phyloP scores from a whole-genome alignment of 2,888 invertebrate genomes.

The Capitulum mitella region DNA sequence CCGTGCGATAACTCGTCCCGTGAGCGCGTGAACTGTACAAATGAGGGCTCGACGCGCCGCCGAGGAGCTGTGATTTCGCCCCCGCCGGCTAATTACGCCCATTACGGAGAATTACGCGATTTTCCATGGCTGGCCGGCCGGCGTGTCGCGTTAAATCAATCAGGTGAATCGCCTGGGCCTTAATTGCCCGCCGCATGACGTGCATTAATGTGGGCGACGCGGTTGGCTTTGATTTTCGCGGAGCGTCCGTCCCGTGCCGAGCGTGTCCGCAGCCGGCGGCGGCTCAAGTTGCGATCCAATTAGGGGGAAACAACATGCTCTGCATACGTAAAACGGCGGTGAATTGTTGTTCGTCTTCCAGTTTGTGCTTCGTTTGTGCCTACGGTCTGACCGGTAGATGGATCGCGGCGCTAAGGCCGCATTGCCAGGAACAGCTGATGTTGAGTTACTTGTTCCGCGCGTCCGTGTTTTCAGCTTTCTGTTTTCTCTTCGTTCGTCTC shows the following conservation, averaged over 20 bases:
- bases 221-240: neutral
- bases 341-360: too few species aligned
- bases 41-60: neutral
- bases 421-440: too few species aligned
- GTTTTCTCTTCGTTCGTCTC: too few species aligned
- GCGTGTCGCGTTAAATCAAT: neutral
- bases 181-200: neutral
- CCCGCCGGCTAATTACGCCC: neutral
- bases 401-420: too few species aligned
- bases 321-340: too few species aligned
- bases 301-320: too few species aligned
- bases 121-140: neutral
- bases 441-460: too few species aligned
- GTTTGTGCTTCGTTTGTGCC: too few species aligned
- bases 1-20: neutral
- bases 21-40: neutral
- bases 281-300: too few species aligned
- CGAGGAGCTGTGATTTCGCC: neutral
- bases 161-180: neutral
- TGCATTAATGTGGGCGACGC: neutral
- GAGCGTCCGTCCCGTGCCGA: neutral
- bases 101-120: neutral
- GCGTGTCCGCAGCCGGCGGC: too few species aligned
- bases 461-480: too few species aligned
- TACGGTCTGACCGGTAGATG: too few species aligned